phyloP scores from a whole-genome alignment of 2,113 vertebrate genomes.

The Urocolius indicus region DNA sequence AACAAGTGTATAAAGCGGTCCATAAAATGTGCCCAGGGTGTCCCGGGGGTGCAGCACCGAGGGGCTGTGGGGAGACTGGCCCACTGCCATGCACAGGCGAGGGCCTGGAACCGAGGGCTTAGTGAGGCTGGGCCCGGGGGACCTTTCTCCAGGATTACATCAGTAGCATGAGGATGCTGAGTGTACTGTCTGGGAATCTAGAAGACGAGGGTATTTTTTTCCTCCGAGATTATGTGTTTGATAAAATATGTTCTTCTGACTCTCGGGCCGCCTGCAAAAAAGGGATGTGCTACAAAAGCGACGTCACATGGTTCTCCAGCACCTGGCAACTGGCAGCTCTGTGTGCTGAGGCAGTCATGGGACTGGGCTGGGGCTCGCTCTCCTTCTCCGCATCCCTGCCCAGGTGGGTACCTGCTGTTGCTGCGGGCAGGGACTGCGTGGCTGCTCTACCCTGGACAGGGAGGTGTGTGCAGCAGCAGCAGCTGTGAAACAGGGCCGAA shows the following conservation, averaged over 20 bases:
- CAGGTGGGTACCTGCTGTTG: accelerated
- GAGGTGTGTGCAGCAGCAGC: not conserved
- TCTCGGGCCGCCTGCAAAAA: not conserved
- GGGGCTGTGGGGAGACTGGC: not conserved
- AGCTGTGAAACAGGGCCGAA: not conserved
- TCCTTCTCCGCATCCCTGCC: not conserved
- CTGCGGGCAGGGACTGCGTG: not conserved
- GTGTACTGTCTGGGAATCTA: conserved; percentile 73
- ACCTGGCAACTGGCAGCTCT: not conserved
- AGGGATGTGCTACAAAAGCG: not conserved
- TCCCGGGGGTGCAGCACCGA: not conserved
- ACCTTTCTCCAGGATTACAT: conserved; percentile 45
- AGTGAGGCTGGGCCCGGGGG: not conserved
- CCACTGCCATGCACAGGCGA: accelerated
- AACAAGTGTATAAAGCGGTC: not conserved
- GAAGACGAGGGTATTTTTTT: not conserved
- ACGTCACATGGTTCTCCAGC: not conserved
- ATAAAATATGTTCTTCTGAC: conserved; percentile 38
- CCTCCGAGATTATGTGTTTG: not conserved
- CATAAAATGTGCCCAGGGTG: not conserved
- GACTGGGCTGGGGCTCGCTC: not conserved
- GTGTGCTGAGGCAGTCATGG: not conserved
- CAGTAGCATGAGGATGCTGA: conserved; percentile 68
- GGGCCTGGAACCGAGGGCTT: not conserved
- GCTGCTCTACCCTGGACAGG: not conserved